phyloP scores from a whole-genome alignment of 2,888 invertebrate species.

The Philhelius pedissequus region DNA sequence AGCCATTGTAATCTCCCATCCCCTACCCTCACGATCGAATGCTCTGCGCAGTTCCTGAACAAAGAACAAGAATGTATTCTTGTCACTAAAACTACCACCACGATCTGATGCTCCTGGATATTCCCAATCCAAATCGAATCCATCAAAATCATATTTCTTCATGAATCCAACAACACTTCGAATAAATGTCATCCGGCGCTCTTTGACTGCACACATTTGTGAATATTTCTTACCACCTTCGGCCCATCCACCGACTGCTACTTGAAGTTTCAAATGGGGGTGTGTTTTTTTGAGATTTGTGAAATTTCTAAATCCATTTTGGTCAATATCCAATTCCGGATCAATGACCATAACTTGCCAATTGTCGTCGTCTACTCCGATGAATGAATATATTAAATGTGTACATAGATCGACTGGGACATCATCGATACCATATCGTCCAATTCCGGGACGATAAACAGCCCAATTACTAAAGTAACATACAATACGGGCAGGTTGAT shows the following conservation, averaged over 20 bases:
- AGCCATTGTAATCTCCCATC: constrained; percentile 94
- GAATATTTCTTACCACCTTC: constrained; percentile 94
- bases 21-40: constrained; percentile 86
- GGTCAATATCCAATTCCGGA: constrained; percentile 87
- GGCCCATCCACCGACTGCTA: constrained; percentile 95
- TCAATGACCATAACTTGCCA: constrained; percentile 90
- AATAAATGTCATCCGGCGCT: constrained; percentile 85
- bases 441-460: constrained; percentile 89
- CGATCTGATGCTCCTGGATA: constrained; percentile 93
- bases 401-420: constrained; percentile 91
- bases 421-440: constrained; percentile 90
- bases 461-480: constrained; percentile 84
- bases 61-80: constrained; percentile 89
- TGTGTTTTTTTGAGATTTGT: constrained; percentile 85
- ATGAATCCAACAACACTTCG: constrained; percentile 88
- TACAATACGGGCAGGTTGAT: constrained; percentile 80
- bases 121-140: constrained; percentile 94
- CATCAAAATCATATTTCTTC: constrained; percentile 88
- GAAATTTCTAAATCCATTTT: constrained; percentile 89
- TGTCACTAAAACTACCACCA: constrained; percentile 90
- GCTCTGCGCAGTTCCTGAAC: constrained; percentile 90
- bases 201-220: constrained; percentile 86
- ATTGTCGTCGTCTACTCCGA: constrained; percentile 88
- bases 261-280: constrained; percentile 86
- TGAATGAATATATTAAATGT: constrained; percentile 92